phyloP scores from a whole-genome alignment of 1,140 invertebrate species.

The Bombus confusus region DNA sequence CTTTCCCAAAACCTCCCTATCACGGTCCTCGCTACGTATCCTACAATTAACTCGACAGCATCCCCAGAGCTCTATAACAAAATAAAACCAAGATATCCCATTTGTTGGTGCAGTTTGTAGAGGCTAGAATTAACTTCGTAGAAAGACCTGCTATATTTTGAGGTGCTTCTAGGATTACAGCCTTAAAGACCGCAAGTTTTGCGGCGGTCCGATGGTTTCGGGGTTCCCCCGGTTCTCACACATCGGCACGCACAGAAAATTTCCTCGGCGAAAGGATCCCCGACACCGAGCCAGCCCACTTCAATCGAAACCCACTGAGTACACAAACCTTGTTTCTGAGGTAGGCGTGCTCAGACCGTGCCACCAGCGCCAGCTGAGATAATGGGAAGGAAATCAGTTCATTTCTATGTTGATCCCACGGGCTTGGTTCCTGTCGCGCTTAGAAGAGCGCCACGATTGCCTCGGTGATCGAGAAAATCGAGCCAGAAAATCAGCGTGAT shows the following conservation, averaged over 20 bases:
- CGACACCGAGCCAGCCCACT: constrained; percentile 7
- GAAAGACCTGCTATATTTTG: constrained; percentile 28
- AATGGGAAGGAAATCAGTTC: constrained; percentile 83
- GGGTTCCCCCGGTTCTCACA: constrained; percentile 49
- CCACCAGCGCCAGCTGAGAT: constrained; percentile 71
- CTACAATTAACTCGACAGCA: not conserved
- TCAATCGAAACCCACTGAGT: constrained; percentile 58
- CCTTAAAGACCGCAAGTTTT: not conserved
- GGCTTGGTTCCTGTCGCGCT: constrained; percentile 59
- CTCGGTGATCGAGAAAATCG: constrained; percentile 78
- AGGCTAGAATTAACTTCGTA: constrained; percentile 7
- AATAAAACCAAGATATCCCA: not conserved
- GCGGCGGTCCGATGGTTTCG: not conserved
- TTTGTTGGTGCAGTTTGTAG: too few species aligned
- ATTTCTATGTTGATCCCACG: constrained; percentile 83
- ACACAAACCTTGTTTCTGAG: constrained; percentile 65
- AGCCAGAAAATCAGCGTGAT: constrained; percentile 74
- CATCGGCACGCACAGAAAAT: constrained; percentile 61
- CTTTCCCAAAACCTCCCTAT: too few species aligned
- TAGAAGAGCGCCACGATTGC: constrained; percentile 69
- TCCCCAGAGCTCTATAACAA: not conserved
- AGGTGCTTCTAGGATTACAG: constrained; percentile 28
- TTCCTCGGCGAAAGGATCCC: constrained; percentile 26
- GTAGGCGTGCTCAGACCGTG: constrained; percentile 50
- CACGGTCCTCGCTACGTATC: not conserved